Evolutionary conservation across 2,113 vertebrate genomes (phyloP).

Genomic region (Agapornis roseicollis): DNA sequence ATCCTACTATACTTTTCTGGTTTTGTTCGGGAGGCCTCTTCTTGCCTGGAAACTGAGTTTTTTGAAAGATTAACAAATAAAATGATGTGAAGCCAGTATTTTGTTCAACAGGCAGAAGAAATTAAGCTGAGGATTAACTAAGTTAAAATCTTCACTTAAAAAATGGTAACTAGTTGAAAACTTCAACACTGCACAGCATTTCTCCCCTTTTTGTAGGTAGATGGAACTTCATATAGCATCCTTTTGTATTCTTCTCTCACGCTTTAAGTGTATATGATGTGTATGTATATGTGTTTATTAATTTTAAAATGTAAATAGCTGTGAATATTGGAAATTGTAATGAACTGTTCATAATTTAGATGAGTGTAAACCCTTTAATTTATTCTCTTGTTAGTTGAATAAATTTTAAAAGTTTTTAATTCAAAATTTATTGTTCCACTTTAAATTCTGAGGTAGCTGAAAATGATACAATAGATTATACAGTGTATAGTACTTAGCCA

Average conservation of each 20-base stretch:
- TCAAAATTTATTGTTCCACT: background rate
- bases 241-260: background rate
- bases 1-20: background rate
- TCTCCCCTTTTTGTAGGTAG: background rate
- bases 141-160: background rate
- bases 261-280: background rate
- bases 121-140: background rate
- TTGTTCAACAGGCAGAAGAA: background rate
- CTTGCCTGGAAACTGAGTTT: background rate
- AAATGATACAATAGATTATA: background rate
- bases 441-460: background rate
- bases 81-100: background rate
- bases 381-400: background rate
- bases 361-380: background rate
- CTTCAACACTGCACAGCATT: background rate
- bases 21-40: background rate
- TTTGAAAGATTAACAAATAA: background rate
- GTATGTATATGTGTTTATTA: background rate
- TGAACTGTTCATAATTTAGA: background rate
- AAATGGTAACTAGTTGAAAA: background rate
- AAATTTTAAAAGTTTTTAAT: background rate
- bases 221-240: fast-evolving
- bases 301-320: background rate
- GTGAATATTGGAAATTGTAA: background rate
- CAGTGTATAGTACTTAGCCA: background rate